Percentiles rank a stretch among this genome's conserved stretches.
These are phyloP conservation scores for Ictidomys tridecemlineatus DNA, from an alignment of 2,113 vertebrate species.

Conservation along the genomic window DNA sequence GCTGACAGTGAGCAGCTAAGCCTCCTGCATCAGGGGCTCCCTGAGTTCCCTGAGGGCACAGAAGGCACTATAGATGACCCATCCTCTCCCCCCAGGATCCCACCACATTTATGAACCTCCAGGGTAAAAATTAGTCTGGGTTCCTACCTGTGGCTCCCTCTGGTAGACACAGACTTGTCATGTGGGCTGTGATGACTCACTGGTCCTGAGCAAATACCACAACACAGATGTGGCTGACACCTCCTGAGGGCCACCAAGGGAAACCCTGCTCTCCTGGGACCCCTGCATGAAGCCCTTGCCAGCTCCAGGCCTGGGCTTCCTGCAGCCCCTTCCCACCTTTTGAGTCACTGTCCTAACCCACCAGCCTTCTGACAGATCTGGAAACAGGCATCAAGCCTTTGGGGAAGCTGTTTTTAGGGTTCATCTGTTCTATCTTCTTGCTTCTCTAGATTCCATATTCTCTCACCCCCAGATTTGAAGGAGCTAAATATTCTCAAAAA, in stretches of 20 bases:
- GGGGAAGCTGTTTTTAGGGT: too few relatives aligned
- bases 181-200: background rate
- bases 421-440: slow-evolving; percentile 72
- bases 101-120: background rate
- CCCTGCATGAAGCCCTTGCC: background rate
- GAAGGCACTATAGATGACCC: accelerated
- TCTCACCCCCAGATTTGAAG: slow-evolving; percentile 69
- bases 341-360: slow-evolving; percentile 26
- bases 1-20: background rate
- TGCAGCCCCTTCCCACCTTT: background rate
- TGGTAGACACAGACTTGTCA: background rate
- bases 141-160: background rate
- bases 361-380: slow-evolving; percentile 33
- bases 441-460: slow-evolving; percentile 62
- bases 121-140: too few relatives aligned
- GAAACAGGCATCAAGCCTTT: slow-evolving; percentile 40
- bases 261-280: background rate
- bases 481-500: slow-evolving; percentile 48
- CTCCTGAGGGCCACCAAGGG: background rate
- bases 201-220: background rate
- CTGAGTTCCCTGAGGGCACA: background rate
- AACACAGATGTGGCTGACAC: background rate
- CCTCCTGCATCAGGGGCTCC: background rate
- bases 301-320: background rate
- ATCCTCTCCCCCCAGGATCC: background rate